Percentiles rank a stretch among this genome's conserved stretches.
These are phyloP conservation scores for Avahi laniger DNA, from an alignment of 2,797 vertebrate genomes.

Conservation along the genomic window DNA sequence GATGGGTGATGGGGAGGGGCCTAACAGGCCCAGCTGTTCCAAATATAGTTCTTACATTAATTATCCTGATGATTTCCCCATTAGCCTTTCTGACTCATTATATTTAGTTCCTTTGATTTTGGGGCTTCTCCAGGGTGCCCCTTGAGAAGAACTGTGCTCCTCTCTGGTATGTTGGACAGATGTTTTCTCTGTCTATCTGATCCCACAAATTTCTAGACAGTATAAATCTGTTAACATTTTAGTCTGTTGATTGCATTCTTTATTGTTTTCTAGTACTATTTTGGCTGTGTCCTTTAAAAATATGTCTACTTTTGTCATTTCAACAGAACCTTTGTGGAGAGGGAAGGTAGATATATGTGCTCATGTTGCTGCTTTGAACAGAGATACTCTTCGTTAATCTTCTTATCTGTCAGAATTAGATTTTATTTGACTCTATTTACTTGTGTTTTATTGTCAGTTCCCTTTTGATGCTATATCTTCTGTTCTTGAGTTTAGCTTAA, in stretches of 20 bases:
- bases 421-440: background rate
- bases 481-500: background rate
- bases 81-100: background rate
- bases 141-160: background rate
- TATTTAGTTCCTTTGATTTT: background rate
- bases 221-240: background rate
- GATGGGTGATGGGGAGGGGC: background rate
- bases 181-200: background rate
- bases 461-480: background rate
- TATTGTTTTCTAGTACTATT: background rate
- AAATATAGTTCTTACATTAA: background rate
- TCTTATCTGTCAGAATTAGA: background rate
- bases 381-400: background rate
- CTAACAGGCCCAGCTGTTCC: background rate
- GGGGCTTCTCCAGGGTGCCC: background rate
- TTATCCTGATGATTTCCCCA: background rate
- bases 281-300: background rate
- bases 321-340: background rate
- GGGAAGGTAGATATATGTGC: background rate
- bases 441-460: background rate
- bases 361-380: background rate
- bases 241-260: background rate
- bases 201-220: background rate
- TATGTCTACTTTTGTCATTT: background rate
- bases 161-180: background rate